Percentiles rank a stretch among this genome's conserved stretches.
These are phyloP conservation scores for Trachemys scripta DNA, from an alignment of 2,113 vertebrate genomes.

Conservation along the genomic window DNA sequence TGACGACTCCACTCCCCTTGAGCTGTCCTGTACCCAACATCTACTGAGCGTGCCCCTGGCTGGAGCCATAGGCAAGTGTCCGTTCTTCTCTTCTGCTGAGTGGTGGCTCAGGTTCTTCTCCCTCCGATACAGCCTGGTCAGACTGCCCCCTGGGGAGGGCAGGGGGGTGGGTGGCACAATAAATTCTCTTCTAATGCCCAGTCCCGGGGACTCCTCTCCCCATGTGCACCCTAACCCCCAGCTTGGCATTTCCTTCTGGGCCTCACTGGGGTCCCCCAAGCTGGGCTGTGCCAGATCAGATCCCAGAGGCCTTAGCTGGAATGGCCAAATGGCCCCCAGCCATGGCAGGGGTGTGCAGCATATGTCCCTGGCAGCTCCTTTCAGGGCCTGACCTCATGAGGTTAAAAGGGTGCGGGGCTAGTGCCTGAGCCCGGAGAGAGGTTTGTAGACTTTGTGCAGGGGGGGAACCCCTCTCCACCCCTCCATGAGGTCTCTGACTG, in stretches of 20 bases:
- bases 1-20: not conserved
- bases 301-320: conserved; percentile 28
- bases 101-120: not conserved
- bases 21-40: not conserved
- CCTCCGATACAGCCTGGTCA: not conserved
- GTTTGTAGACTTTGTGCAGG: not conserved
- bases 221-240: not conserved
- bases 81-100: not conserved
- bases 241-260: not conserved
- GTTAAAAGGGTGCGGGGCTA: not conserved
- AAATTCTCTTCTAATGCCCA: not conserved
- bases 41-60: not conserved
- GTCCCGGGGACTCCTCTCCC: conserved; percentile 1
- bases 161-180: not conserved
- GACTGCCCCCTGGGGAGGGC: not conserved
- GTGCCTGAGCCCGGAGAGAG: not conserved
- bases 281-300: not conserved
- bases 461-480: conserved; percentile 20
- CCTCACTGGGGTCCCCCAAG: not conserved
- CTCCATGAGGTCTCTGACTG: conserved; percentile 58
- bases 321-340: not conserved
- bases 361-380: not conserved
- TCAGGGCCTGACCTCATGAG: not conserved
- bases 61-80: not conserved
- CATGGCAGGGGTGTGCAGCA: not conserved